These are phyloP conservation scores for Halcyon malimbica DNA, from an alignment of 2,113 vertebrate species.

Conservation along the genomic window DNA sequence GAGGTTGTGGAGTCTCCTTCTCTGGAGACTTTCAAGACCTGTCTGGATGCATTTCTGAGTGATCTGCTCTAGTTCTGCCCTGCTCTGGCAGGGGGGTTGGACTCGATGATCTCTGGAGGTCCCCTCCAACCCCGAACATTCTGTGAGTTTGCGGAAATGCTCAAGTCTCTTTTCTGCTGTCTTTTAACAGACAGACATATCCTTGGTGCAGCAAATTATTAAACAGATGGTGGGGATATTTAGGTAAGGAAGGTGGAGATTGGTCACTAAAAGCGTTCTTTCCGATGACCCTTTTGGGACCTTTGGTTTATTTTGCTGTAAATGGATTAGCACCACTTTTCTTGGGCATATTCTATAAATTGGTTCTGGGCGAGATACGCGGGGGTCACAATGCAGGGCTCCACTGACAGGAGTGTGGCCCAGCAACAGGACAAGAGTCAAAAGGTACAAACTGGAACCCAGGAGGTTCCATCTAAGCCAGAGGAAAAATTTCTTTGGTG, in stretches of 20 bases:
- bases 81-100: no score
- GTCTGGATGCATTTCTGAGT: no score
- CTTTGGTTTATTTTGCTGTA: background rate
- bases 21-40: no score
- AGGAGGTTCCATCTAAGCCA: no score
- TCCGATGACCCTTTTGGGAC: background rate
- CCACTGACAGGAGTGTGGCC: no score
- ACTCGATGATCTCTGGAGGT: no score
- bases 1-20: no score
- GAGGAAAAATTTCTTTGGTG: no score
- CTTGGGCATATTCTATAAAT: background rate
- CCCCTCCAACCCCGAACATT: no score
- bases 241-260: background rate
- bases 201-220: background rate
- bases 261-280: constrained; percentile 15
- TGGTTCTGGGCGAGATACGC: background rate
- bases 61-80: no score
- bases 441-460: no score
- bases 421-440: no score
- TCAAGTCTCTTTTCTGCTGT: background rate
- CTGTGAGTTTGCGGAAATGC: background rate
- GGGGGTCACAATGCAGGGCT: background rate
- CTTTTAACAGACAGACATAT: background rate
- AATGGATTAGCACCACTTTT: background rate
- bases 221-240: background rate